Percentiles rank a stretch among this genome's conserved stretches.
Conservation (phyloP, 2,797 vertebrate species). For the Peromyscus aztecus region DNA sequence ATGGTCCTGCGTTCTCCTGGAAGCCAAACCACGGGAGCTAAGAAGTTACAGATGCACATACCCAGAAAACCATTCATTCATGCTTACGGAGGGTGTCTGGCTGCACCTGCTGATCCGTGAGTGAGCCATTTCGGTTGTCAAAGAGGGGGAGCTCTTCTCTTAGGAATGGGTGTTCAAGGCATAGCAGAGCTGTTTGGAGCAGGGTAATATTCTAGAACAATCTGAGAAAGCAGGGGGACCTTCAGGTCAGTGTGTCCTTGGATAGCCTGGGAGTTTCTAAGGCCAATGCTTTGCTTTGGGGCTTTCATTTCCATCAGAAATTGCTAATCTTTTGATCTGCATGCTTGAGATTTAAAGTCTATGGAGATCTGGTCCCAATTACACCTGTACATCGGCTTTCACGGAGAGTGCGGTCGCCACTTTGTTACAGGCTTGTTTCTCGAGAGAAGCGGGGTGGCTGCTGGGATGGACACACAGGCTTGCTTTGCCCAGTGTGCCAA, state of each 20-base stretch:
- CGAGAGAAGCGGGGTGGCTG: background rate
- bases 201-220: background rate
- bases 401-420: background rate
- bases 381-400: background rate
- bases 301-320: background rate
- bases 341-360: background rate
- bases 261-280: accelerated
- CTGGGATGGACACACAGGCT: accelerated
- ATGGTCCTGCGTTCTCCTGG: conserved; percentile 94
- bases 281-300: background rate
- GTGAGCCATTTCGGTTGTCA: background rate
- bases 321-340: background rate
- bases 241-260: background rate
- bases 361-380: background rate
- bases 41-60: background rate
- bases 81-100: accelerated
- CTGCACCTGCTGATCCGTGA: no score
- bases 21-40: conserved; percentile 1
- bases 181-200: background rate
- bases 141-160: background rate
- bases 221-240: background rate
- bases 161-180: background rate
- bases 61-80: no score
- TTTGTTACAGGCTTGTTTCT: background rate
- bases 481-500: accelerated